These are phyloP conservation scores for Ia io DNA, from an alignment of 2,113 vertebrate genomes.

Conservation along the genomic window DNA sequence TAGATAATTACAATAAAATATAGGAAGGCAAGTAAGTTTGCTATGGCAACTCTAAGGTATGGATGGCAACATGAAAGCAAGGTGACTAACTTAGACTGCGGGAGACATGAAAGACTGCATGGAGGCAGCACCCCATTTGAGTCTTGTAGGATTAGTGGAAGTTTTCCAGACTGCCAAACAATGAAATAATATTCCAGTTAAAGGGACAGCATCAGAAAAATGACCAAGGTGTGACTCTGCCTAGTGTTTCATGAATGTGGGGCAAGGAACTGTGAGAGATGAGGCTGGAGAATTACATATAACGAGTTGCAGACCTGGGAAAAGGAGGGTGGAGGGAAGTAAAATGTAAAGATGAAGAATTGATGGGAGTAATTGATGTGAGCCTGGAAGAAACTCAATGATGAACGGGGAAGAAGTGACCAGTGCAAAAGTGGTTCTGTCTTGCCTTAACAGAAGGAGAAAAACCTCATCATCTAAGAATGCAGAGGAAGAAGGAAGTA, in stretches of 20 bases:
- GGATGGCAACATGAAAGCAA: neutral
- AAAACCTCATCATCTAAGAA: conserved; percentile 43
- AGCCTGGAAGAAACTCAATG: neutral
- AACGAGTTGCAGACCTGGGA: neutral
- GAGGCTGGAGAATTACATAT: neutral
- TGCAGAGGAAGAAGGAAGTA: conserved; percentile 22
- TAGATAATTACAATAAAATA: neutral
- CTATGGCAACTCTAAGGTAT: neutral
- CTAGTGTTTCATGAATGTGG: neutral
- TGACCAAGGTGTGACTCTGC: neutral
- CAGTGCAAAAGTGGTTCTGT: neutral
- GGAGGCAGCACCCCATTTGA: neutral
- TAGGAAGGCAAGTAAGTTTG: neutral
- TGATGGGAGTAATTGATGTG: neutral
- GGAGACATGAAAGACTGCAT: neutral
- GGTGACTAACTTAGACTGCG: neutral
- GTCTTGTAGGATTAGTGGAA: neutral
- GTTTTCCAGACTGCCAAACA: neutral
- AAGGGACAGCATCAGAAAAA: neutral
- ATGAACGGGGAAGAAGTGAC: neutral
- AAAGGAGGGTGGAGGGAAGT: neutral
- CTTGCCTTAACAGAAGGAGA: neutral
- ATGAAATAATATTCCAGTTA: neutral
- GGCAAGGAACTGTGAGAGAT: neutral
- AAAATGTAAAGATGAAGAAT: neutral